These are phyloP conservation scores for Nannospalax galili DNA, from an alignment of 2,113 vertebrate species.

Conservation along the genomic window DNA sequence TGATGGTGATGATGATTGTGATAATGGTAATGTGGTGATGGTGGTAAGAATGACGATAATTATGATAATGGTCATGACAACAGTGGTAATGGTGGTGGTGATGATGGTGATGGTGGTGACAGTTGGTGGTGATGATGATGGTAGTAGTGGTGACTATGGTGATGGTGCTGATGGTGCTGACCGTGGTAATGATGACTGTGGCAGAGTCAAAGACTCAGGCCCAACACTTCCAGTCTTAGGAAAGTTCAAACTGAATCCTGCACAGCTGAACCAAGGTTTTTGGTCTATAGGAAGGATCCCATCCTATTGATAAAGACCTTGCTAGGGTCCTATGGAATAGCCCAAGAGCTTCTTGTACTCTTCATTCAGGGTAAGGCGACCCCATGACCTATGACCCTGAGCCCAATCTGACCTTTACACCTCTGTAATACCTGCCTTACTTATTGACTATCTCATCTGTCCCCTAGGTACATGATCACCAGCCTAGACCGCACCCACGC, in stretches of 20 bases:
- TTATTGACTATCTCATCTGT: constrained; percentile 62
- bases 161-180: too few species aligned
- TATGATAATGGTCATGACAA: fast-evolving
- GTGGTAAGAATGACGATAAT: neutral
- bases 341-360: neutral
- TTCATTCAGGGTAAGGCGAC: neutral
- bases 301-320: neutral
- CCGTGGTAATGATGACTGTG: fast-evolving
- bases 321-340: neutral
- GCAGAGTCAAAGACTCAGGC: neutral
- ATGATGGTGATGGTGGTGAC: fast-evolving
- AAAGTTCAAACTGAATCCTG: neutral
- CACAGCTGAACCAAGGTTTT: neutral
- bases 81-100: too few species aligned
- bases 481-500: constrained; percentile 96
- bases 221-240: neutral
- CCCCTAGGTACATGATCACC: constrained; percentile 94
- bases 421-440: neutral
- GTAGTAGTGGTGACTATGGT: neutral
- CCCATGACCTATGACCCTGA: neutral
- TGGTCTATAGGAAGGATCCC: neutral
- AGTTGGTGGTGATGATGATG: neutral
- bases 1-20: neutral
- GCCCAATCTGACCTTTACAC: neutral
- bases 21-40: fast-evolving